Conservation (phyloP, 2,888 invertebrate species). For the Sphaeridia pumilis region DNA sequence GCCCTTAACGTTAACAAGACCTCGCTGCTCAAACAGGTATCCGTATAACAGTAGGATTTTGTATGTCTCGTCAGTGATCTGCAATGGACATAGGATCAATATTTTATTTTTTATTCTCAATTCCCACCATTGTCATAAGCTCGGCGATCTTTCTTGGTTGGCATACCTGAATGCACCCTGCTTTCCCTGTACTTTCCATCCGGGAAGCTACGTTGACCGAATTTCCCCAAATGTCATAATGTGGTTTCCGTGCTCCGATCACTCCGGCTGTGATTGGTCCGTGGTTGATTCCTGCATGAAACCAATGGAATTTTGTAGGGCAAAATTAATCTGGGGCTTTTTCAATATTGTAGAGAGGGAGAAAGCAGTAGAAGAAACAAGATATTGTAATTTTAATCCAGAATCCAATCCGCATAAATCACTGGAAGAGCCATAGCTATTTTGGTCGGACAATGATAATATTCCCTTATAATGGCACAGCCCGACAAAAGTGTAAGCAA, state of each 20-base stretch:
- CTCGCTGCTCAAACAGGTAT: slow-evolving; percentile 86
- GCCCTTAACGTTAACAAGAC: slow-evolving; percentile 89
- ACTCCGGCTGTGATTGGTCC: slow-evolving; percentile 93
- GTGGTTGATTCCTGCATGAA: slow-evolving; percentile 76
- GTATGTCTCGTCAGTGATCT: slow-evolving; percentile 93
- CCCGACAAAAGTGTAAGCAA: too few species aligned
- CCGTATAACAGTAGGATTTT: slow-evolving; percentile 78
- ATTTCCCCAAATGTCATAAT: slow-evolving; percentile 95
- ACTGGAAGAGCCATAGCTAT: too few species aligned
- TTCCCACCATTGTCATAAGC: not conserved
- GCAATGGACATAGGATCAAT: slow-evolving; percentile 11
- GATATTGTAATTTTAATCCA: too few species aligned
- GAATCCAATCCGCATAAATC: too few species aligned
- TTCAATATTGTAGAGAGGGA: not conserved
- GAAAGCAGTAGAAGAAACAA: too few species aligned
- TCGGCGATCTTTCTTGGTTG: slow-evolving; percentile 18
- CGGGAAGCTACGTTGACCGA: slow-evolving; percentile 90
- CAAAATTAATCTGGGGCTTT: not conserved
- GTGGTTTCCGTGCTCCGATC: slow-evolving; percentile 86
- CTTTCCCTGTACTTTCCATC: slow-evolving; percentile 96
- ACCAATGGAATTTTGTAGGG: not conserved
- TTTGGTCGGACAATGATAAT: too few species aligned
- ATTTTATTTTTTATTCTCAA: not conserved
- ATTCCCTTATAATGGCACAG: too few species aligned
- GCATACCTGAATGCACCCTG: slow-evolving; percentile 77